Percentiles rank a stretch among this genome's conserved stretches.
phyloP scores from a whole-genome alignment of 1,140 invertebrate genomes.

The Vanessa atalanta region DNA sequence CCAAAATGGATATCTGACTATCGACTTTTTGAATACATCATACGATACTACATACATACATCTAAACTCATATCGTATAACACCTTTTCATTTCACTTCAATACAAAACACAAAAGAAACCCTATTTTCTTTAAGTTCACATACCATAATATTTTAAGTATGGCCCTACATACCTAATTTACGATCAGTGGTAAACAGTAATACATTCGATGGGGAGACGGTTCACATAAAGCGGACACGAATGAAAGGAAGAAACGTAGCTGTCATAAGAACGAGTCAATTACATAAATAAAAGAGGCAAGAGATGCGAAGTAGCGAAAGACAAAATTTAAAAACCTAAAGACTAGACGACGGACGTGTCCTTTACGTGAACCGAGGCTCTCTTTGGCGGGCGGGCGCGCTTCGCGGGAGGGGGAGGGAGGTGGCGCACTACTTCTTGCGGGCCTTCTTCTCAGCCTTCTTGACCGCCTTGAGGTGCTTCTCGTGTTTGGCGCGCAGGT shows the following conservation, averaged over 20 bases:
- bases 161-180: slow-evolving; percentile 26
- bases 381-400: slow-evolving; percentile 21
- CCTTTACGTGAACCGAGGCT: slow-evolving; percentile 26
- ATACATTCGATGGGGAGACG: slow-evolving; percentile 11
- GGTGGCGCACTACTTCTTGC: slow-evolving; percentile 81
- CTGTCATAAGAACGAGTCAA: slow-evolving; percentile 14
- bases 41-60: not conserved
- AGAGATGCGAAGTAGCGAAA: slow-evolving; percentile 34
- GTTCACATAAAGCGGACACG: slow-evolving; percentile 12
- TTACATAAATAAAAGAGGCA: slow-evolving; percentile 28
- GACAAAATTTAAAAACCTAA: slow-evolving; percentile 24
- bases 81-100: not conserved
- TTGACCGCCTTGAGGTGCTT: slow-evolving; percentile 93
- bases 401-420: not conserved
- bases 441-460: slow-evolving; percentile 86
- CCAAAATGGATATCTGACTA: not conserved
- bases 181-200: slow-evolving; percentile 7
- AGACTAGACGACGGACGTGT: slow-evolving; percentile 22
- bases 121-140: not conserved
- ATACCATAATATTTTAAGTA: slow-evolving; percentile 22
- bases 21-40: slow-evolving; percentile 8
- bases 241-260: slow-evolving; percentile 12
- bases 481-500: slow-evolving; percentile 89
- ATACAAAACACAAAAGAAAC: slow-evolving; percentile 10
- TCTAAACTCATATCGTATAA: not conserved